Evolutionary conservation across 2,888 invertebrate species (phyloP), one percentile per base, ranked within the genome.

Genomic region (Drosophila neotestacea): DNA sequence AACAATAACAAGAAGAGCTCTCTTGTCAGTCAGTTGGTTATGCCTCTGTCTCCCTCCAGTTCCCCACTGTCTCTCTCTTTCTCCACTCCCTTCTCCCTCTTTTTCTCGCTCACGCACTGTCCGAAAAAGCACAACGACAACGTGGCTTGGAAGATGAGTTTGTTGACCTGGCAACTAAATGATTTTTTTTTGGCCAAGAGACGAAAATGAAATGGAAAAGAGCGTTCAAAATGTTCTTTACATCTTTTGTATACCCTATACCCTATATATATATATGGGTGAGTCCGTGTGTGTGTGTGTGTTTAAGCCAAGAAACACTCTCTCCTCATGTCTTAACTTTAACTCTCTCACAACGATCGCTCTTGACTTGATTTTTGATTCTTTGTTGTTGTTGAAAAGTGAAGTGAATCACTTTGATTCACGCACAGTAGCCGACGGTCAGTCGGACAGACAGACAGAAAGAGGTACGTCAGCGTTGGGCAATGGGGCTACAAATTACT

Each of bases 181-280:
- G 55, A 46, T 48, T 66, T 52, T 70, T 60, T 71, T 70, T 81
- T 74, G 79, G 73, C 73, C 80, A 75, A 80, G 81, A 81, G 79
- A 71, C 85, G 70, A 85, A 81, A 85, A 85, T 87, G 85, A 85
- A 85, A 88, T 85, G 88, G 88, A 85, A 87, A 88, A 85, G 85
- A 88, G 81, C 81, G 73, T 62, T 56, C 56, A 72, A 66, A 68
- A 54, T 28, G 71, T 69, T 77, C 77, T 77, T 66, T 36, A 68
- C 63, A 63, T 46, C 47, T 60, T 59, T 34, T 34, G 27, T 34
- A 44, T 34, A 13, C 42, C 50, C 39, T 30, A 34, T 39, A 41
- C 32, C 16, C 48, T 28, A 32, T 16, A 56, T 34, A 51, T 34
- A 51, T 34, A 1, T 27, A 4, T n/a, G 4, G n/a, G 6, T 55